phyloP scores from a whole-genome alignment of 2,113 vertebrate species.

The Alces alces region DNA sequence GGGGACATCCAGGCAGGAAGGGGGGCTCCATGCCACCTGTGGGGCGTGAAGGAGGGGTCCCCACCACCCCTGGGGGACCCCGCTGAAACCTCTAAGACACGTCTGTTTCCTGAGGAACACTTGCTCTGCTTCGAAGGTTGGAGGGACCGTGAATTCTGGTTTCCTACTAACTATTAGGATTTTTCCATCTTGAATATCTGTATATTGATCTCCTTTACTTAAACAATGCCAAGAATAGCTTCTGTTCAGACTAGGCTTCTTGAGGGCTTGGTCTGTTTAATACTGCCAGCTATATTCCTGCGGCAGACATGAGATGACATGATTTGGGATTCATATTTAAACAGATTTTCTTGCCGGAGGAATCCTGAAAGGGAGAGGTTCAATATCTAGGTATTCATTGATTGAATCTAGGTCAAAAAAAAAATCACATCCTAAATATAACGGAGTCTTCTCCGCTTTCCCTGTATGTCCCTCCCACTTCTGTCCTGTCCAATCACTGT shows the following conservation, averaged over 20 bases:
- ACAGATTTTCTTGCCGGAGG: neutral
- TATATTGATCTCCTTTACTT: conserved; percentile 50
- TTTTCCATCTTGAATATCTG: conserved; percentile 38
- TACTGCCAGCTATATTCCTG: conserved; percentile 48
- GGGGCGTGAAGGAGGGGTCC: neutral
- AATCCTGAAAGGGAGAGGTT: conserved; percentile 9
- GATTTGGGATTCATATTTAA: conserved; percentile 38
- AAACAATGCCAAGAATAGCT: conserved; percentile 56
- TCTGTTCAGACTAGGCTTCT: neutral
- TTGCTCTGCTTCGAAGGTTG: conserved; percentile 44
- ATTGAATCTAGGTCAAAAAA: conserved; percentile 5
- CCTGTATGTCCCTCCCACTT: neutral
- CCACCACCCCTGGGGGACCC: neutral
- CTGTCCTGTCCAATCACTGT: neutral
- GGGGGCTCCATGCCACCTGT: too few species aligned
- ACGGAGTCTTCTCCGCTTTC: neutral
- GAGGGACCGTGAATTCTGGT: conserved; percentile 44
- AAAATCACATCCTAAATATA: conserved; percentile 28
- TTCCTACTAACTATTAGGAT: conserved; percentile 33
- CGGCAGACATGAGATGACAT: conserved; percentile 7
- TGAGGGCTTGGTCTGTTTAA: conserved; percentile 61
- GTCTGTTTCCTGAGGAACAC: neutral
- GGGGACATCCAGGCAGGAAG: too few species aligned
- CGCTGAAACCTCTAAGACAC: neutral
- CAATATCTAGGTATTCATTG: neutral